Base-by-base conservation (phyloP, 2,797 vertebrate genomes). In the Pangasius krempfi region DNA sequence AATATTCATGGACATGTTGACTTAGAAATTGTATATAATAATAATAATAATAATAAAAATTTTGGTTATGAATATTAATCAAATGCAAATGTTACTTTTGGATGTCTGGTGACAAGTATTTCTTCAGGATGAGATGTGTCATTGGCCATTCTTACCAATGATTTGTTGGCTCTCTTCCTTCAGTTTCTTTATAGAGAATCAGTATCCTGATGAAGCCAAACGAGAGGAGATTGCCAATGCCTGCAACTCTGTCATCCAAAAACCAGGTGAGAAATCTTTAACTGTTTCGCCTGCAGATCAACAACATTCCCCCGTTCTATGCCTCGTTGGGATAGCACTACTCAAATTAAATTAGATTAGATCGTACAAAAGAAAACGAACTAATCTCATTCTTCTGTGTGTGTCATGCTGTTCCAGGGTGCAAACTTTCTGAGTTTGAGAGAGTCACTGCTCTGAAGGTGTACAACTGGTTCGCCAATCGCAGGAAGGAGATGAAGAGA, bases 391-490 rank as follows among this genome's bases (percentile, higher is more conserved):
- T 30, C 9, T 6, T 81, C 1, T 40, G 20, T 40, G 37, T 80
- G 80, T 25, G 37, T 82, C 30, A 72, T 89, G 60, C 54, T 73
- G 33, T 88, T 85, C 8, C 91, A 97, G 96, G 96, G 66, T 96
- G 95, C 89, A 97, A 97, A 72, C 94, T 97, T 85, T 97, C 96
- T 0, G 96, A 97, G 92, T 97, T 97, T 87, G 96, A 97, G 90
- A 95, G 96, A 0, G 96, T 97, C 89, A 97, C 96, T 0, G 96
- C 96, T 0, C 88, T 97, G 87, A 97, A 97, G 93, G 96, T 97
- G 80, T 97, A 97, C 92, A 97, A 97, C 94, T 97, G 96, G 96
- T 97, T 97, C 47, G 96, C 96, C 80, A 97, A 97, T 92, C 96
- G 96, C 58, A 95, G 96, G 73, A 97, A 97, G 94, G 96, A 97